Base-by-base conservation (phyloP, 2,797 vertebrate genomes). In the Tadarida brasiliensis region DNA sequence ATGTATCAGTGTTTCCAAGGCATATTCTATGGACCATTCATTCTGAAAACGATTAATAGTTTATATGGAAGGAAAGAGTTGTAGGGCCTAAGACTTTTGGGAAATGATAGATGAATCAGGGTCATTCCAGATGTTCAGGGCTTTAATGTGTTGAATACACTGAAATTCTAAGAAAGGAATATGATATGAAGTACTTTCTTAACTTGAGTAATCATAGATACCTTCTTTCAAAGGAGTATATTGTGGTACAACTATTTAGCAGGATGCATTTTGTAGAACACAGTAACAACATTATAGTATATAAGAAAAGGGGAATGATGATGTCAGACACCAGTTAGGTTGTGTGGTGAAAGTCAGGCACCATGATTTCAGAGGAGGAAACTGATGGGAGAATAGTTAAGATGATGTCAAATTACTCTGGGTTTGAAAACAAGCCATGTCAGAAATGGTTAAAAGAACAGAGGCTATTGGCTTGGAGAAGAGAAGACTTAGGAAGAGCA, bases 1-100 rank as follows among this genome's bases (percentile, higher is more conserved):
- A 44, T 56, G 10, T 54, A 68, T 59, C 28, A 54, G 1, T 44
- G 57, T 35, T 81, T n/a, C 65, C 47, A 71, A 89, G 39, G 47
- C 19, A 84, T 20, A 89, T 39, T 71, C 54, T 12, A 22, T 11
- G 7, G 57, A 22, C 6, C 11, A 85, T 20, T 94, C 3, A 16
- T 73, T 92, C 15, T 88, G 17, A 63, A 61, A 96, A 63, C 82
- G 85, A 87, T 87, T 73, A 80, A 54, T 24, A 94, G 4, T 19
- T 47, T 63, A 87, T 76, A 80, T 63, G 59, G 67, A 95, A 12
- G 47, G 47, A 63, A 80, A 86, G 22, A 71, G 2, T 49, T 86
- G 81, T 57, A 68, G 68, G 44, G 49, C 68, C 5, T 2, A 87
- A 81, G 22, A 47, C 2, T 19, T 80, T 80, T 92, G 28, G 15